Percentiles rank a stretch among this genome's conserved stretches.
Evolutionary conservation across 2,888 invertebrate genomes (phyloP).

Genomic region (Beris morrisii): DNA sequence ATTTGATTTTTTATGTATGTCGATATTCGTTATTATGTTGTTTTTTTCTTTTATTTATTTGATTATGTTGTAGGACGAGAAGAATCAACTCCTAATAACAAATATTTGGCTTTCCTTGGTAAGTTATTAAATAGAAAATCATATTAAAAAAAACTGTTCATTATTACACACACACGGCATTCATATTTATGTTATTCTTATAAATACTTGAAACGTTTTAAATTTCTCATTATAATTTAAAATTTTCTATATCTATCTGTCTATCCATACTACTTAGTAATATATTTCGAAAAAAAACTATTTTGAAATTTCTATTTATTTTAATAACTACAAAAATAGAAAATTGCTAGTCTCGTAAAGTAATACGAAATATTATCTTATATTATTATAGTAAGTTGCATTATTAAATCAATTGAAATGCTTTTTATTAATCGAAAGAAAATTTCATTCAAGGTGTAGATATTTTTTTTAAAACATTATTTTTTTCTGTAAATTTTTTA

Average conservation of each 20-base stretch:
- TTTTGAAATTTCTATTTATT: constrained; percentile 39
- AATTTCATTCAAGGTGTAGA: neutral
- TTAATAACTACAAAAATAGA: constrained; percentile 1
- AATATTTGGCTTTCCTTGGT: constrained; percentile 95
- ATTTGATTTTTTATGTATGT: constrained; percentile 41
- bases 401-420: constrained; percentile 5
- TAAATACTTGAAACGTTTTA: neutral
- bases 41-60: constrained; percentile 40
- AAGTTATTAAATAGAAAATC: constrained; percentile 62
- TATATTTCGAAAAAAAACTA: constrained; percentile 21
- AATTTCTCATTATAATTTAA: neutral
- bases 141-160: constrained; percentile 41
- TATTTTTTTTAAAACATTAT: too few relatives aligned
- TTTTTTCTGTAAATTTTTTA: too few relatives aligned
- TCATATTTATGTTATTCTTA: constrained; percentile 26
- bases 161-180: constrained; percentile 48
- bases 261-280: neutral
- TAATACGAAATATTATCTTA: neutral
- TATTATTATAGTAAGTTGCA: constrained; percentile 17
- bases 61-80: constrained; percentile 78
- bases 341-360: neutral
- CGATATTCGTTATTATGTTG: constrained; percentile 46
- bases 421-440: constrained; percentile 6
- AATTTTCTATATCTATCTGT: too few relatives aligned
- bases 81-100: constrained; percentile 93